Base-by-base conservation (phyloP, 2,113 vertebrate species). In the Catharus fuscescens region DNA sequence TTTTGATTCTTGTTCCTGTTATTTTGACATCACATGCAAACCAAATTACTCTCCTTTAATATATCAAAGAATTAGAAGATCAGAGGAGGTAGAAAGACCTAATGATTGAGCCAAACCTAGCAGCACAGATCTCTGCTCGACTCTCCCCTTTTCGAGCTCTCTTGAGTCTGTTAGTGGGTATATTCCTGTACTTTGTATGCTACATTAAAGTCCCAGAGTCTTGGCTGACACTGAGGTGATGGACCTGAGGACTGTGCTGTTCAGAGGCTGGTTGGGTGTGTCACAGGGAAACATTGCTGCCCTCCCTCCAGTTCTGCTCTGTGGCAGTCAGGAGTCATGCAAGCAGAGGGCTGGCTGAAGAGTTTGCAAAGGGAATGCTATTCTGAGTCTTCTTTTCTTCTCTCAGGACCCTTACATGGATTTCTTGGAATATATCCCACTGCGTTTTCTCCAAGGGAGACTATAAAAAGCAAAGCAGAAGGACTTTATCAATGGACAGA, bases 261-360 rank as follows among this genome's bases (percentile, higher is more conserved):
- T 66, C 6, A 31, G 67, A n/a, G 72, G 31, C 28, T 10, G 0
- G 40, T 11, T 40, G 18, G 34, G 10, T 50, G 53, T 86, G 64
- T 72, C 53, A 13, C 19, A 4, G 6, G n/a, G 77, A 54, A 78
- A 7, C 5, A 2, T 2, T 9, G 23, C 66, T 89, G 45, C 17
- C 69, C 5, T 48, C 32, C 24, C n/a, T 34, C 26, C 54, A 18
- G 36, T 36, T 45, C 56, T 1, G 18, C 45, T 91, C 29, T 70
- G 78, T 0, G 0, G 34, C 47, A 11, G 16, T 14, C 7, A 1
- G 60, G 45, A 23, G 64, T 44, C 23, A 1, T 57, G 42, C 32
- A 77, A 54, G 44, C 42, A 24, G 65, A 24, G 62, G 62, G 19
- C 24, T 60, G 44, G 7, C 32, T 44, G 47, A 48, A 21, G 36